Conservation (phyloP, 2,797 vertebrate species). For the Rhyacichthys aspro region DNA sequence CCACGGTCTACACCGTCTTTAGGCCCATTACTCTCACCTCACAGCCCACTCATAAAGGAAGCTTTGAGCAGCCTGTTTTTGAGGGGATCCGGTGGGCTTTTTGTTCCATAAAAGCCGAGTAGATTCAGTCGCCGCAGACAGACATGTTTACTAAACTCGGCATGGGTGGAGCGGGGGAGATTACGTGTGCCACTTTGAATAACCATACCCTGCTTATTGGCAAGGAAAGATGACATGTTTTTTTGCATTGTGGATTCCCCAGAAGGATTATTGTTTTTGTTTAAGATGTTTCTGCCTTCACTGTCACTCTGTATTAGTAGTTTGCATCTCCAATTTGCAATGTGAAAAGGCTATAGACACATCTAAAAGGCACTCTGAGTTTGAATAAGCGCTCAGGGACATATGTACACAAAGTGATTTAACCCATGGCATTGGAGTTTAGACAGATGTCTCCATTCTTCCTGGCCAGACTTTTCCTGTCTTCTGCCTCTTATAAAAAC, state of each 20-base stretch:
- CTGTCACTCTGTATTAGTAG: background rate
- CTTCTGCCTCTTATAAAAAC: background rate
- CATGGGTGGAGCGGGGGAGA: slow-evolving; percentile 57
- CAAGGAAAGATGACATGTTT: slow-evolving; percentile 32
- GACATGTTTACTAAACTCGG: slow-evolving; percentile 75
- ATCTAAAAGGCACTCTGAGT: background rate
- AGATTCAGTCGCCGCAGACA: slow-evolving; percentile 67
- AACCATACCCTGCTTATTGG: slow-evolving; percentile 31
- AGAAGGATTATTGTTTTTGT: background rate
- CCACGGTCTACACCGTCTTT: slow-evolving; percentile 68
- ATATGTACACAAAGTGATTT: slow-evolving; percentile 2
- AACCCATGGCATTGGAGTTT: slow-evolving; percentile 41
- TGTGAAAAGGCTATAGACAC: background rate
- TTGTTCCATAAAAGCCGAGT: slow-evolving; percentile 69
- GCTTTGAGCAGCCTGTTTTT: slow-evolving; percentile 72
- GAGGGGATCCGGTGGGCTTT: slow-evolving; percentile 74
- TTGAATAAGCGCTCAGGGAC: background rate
- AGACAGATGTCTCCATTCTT: slow-evolving; percentile 53
- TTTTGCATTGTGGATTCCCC: slow-evolving; percentile 4
- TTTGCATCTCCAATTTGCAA: background rate
- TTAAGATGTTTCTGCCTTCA: background rate
- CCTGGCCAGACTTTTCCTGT: slow-evolving; percentile 25
- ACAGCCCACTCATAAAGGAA: slow-evolving; percentile 74
- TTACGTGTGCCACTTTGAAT: slow-evolving; percentile 70
- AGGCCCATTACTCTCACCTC: slow-evolving; percentile 83